phyloP scores from a whole-genome alignment of 2,797 vertebrate species.

The Acanthiza pusilla region DNA sequence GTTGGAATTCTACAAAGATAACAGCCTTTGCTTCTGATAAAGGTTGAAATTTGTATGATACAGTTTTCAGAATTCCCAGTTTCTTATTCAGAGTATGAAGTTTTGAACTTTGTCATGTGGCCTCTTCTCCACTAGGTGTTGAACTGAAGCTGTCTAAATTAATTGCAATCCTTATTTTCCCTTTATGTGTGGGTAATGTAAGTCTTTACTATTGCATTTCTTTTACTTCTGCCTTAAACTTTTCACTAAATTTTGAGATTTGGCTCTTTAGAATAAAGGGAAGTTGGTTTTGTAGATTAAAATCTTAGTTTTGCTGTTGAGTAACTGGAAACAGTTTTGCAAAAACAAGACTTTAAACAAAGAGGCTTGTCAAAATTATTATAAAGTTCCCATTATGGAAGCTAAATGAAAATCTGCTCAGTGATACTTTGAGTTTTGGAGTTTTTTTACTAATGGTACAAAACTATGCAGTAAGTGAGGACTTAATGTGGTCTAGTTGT shows the following conservation, averaged over 20 bases:
- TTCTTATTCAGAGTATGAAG: not conserved
- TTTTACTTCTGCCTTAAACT: not conserved
- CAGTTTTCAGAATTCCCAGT: not conserved
- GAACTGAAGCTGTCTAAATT: not conserved
- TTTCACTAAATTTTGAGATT: not conserved
- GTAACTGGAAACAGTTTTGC: not conserved
- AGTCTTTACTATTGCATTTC: not conserved
- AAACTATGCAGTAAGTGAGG: not conserved
- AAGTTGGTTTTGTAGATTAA: not conserved
- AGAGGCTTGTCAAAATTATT: not conserved
- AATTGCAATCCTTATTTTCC: not conserved
- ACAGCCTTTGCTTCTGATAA: not conserved
- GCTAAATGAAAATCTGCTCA: not conserved
- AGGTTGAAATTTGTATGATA: not conserved
- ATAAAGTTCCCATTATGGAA: not conserved
- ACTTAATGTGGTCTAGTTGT: not conserved
- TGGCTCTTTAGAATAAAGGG: not conserved
- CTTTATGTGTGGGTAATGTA: not conserved
- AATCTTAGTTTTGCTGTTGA: not conserved
- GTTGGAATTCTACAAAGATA: not conserved
- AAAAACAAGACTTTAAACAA: not conserved
- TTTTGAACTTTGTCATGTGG: not conserved
- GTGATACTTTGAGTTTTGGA: not conserved
- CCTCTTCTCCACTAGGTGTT: constrained; percentile 1
- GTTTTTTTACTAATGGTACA: not conserved